Evolutionary conservation across 1,140 invertebrate genomes (phyloP), one percentile per base, ranked within the genome.

Genomic region (Zelostemma sp.): DNA sequence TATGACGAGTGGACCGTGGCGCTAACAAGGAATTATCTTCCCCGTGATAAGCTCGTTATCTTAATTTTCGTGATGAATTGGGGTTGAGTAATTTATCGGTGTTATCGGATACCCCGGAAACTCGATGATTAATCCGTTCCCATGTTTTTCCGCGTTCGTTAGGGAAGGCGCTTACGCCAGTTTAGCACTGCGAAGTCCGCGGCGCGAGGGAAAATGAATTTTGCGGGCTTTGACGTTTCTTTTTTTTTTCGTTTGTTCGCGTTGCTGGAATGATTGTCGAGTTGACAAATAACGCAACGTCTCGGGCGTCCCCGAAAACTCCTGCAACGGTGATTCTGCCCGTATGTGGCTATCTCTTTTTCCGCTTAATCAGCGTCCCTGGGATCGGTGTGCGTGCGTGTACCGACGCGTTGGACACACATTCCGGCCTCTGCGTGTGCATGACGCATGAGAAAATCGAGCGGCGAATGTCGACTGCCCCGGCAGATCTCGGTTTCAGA

Each of bases 391-490:
- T 53, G 46, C 46, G 46, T 48, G 25, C 21, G 14, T n/a, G n/a
- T n/a, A n/a, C n/a, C n/a, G n/a, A n/a, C n/a, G n/a, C n/a, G n/a
- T n/a, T n/a, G n/a, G n/a, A n/a, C n/a, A n/a, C n/a, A 19, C 17
- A 21, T 19, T 19, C 31, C 9, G 49, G 40, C 35, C 31, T 11
- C 31, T 17, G 21, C 21, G 3, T 49, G 43, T 48, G 40, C 49
- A 59, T 54, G 63, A 60, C 58, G 63, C 56, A 60, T 56, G 57
- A 61, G 57, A 61, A 54, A 62, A 68, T 62, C 59, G 59, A 62
- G 28, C 59, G 53, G 18, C 55, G 45, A 57, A 33, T 38, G 54
- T 68, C 65, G 57, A 19, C 49, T 16, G 49, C 17, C 14, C 25
- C 33, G 28, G 33, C 49, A 48, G 48, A 68, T 68, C 65, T 68